Evolutionary conservation across 2,888 invertebrate genomes (phyloP).

Genomic region (Cantharis rustica): DNA sequence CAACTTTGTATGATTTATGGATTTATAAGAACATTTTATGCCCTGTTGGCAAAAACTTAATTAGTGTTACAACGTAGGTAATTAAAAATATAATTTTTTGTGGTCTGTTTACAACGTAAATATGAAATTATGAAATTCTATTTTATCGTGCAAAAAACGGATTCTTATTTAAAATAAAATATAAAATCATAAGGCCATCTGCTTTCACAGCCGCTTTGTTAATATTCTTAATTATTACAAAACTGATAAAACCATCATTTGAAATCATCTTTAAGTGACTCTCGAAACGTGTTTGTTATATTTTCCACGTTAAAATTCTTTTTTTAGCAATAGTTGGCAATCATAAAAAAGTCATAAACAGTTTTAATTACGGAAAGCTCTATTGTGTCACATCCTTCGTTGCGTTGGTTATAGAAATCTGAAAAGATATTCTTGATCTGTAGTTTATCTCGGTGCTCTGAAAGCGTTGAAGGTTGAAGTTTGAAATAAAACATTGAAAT

Average conservation of each 20-base stretch:
- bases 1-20: slow-evolving; percentile 31
- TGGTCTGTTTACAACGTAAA: not conserved
- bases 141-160: not conserved
- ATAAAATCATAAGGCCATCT: not conserved
- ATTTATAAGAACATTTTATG: slow-evolving; percentile 22
- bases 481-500: not conserved
- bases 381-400: slow-evolving; percentile 6
- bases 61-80: not conserved
- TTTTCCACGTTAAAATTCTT: not conserved
- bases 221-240: not conserved
- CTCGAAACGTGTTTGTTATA: not conserved
- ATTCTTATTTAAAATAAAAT: not conserved
- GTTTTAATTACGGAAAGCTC: slow-evolving; percentile 6
- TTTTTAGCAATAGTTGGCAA: not conserved
- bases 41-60: not conserved
- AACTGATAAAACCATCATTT: not conserved
- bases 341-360: not conserved
- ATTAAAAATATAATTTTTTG: not conserved
- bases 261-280: not conserved
- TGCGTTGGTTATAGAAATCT: slow-evolving; percentile 2
- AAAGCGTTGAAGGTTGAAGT: not conserved
- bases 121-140: not conserved
- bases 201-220: not conserved
- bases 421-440: slow-evolving; percentile 4
- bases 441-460: not conserved